Evolutionary conservation across 2,113 vertebrate genomes (phyloP).

Genomic region (Gavialis gangeticus): DNA sequence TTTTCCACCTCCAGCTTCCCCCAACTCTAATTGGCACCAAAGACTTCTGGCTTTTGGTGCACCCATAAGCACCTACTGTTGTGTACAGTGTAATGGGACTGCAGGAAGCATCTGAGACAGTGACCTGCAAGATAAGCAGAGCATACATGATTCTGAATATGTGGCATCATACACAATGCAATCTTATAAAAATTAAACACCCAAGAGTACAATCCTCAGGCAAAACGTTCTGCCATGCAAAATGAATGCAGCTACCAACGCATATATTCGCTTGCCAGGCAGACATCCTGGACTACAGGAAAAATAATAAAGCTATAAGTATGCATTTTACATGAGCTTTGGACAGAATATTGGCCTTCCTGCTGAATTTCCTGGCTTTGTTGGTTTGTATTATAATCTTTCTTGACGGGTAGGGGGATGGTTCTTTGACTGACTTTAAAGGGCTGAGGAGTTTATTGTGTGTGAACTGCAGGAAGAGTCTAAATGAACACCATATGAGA

Average conservation of each 20-base stretch:
- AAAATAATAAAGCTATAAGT: neutral
- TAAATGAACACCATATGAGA: constrained; percentile 73
- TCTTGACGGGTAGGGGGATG: constrained; percentile 12
- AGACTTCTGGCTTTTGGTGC: neutral
- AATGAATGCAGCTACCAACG: constrained; percentile 34
- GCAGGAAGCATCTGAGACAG: neutral
- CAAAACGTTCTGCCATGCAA: constrained; percentile 12
- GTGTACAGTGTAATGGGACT: neutral
- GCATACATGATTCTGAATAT: neutral
- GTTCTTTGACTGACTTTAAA: constrained; percentile 33
- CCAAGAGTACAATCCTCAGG: constrained; percentile 15
- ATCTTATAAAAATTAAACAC: neutral
- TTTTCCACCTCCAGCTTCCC: neutral
- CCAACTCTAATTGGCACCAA: neutral
- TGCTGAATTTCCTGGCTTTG: neutral
- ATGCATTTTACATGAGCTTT: neutral
- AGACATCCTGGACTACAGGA: neutral
- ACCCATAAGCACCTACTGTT: neutral
- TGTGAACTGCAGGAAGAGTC: constrained; percentile 65
- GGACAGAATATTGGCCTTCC: neutral
- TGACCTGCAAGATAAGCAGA: neutral
- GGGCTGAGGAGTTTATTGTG: constrained; percentile 46
- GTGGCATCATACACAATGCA: neutral
- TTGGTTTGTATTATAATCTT: constrained; percentile 18
- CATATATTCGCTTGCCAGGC: neutral